Conservation (phyloP, 2,113 vertebrate genomes). For the Megaleporinus macrocephalus region DNA sequence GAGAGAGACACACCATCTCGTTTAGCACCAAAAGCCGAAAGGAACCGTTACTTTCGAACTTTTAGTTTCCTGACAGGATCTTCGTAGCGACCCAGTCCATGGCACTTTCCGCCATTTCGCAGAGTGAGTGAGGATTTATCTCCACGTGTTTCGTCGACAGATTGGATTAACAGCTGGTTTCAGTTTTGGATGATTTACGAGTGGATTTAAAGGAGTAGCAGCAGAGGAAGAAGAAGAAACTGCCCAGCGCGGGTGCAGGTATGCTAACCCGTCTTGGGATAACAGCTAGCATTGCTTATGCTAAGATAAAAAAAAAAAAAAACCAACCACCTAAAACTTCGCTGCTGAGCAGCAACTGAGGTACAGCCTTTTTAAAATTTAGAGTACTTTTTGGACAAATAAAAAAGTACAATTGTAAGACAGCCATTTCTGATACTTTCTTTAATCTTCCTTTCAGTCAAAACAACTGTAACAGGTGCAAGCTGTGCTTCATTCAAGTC, state of each 20-base stretch:
- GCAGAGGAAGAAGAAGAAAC: too few species aligned
- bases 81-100: too few species aligned
- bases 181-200: neutral
- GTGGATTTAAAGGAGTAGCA: neutral
- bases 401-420: constrained; percentile 37
- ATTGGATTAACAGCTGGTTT: neutral
- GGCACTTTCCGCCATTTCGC: too few species aligned
- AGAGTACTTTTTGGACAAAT: neutral
- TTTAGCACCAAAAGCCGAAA: neutral
- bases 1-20: neutral
- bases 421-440: constrained; percentile 53
- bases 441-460: constrained; percentile 57
- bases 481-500: constrained; percentile 58
- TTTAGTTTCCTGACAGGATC: neutral
- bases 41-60: neutral
- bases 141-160: neutral
- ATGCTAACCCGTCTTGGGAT: neutral
- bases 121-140: neutral
- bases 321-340: neutral
- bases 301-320: neutral
- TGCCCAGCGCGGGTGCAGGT: neutral
- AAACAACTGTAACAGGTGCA: constrained; percentile 59
- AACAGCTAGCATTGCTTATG: neutral
- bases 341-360: neutral
- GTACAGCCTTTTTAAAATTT: neutral